phyloP scores from a whole-genome alignment of 2,888 invertebrate genomes.

The Ophion ellenae region DNA sequence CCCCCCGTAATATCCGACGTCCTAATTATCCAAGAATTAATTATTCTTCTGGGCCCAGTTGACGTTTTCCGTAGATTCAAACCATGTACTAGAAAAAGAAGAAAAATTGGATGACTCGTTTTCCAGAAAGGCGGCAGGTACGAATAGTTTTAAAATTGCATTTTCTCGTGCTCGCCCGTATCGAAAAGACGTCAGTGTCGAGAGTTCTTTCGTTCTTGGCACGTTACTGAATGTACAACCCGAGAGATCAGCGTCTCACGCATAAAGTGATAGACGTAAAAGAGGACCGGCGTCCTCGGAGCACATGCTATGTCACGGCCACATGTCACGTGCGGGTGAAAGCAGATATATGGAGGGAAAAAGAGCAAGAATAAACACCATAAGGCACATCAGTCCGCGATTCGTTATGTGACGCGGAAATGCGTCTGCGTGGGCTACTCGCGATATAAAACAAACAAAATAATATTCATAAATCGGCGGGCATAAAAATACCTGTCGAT shows the following conservation, averaged over 20 bases:
- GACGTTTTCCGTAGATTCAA: not conserved
- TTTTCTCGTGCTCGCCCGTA: not conserved
- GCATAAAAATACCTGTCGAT: not conserved
- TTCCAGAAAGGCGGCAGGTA: not conserved
- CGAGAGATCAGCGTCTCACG: slow-evolving; percentile 45
- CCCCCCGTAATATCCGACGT: too few relatives aligned
- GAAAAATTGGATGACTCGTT: too few relatives aligned
- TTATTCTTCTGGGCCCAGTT: too few relatives aligned
- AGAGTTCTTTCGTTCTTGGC: not conserved
- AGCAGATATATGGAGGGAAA: slow-evolving; percentile 18
- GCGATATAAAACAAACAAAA: slow-evolving; percentile 13
- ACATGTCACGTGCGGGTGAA: slow-evolving; percentile 44
- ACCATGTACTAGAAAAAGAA: not conserved
- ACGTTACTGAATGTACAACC: not conserved
- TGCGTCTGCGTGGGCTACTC: slow-evolving; percentile 19
- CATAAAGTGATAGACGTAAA: slow-evolving; percentile 40
- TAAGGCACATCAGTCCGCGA: slow-evolving; percentile 16
- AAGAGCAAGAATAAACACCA: slow-evolving; percentile 27
- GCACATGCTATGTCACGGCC: slow-evolving; percentile 32
- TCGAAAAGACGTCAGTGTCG: slow-evolving; percentile 8
- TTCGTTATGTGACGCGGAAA: slow-evolving; percentile 20
- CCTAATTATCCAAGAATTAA: too few relatives aligned
- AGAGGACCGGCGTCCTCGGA: slow-evolving; percentile 17
- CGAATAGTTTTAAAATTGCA: not conserved
- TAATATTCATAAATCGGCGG: slow-evolving; percentile 11